Percentiles rank a stretch among this genome's conserved stretches.
Conservation (phyloP, 2,113 vertebrate genomes). For the Pongo pygmaeus region DNA sequence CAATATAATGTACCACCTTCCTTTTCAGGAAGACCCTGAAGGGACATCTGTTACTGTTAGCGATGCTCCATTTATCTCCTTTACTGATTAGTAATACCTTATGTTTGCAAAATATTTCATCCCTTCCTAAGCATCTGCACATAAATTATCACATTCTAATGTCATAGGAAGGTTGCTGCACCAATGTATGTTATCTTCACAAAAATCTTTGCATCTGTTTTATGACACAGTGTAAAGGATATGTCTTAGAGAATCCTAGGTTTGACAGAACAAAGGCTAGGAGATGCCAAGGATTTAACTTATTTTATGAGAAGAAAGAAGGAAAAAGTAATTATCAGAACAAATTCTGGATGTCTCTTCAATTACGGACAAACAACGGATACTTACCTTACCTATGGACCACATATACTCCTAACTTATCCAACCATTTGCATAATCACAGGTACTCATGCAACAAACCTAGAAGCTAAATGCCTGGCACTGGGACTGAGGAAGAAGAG, state of each 20-base stretch:
- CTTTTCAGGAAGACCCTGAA: conserved; percentile 6
- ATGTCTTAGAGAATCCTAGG: neutral
- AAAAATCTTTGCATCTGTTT: neutral
- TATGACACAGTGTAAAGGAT: neutral
- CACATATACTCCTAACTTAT: neutral
- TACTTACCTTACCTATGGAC: neutral
- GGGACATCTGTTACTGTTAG: neutral
- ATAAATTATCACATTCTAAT: neutral
- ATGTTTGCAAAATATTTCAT: neutral
- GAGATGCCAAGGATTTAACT: neutral
- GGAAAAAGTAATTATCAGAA: neutral
- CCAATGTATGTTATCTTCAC: neutral
- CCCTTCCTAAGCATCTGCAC: neutral
- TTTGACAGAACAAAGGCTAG: neutral
- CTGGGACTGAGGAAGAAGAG: neutral
- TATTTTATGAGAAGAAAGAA: neutral
- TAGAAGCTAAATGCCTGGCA: neutral
- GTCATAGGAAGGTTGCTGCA: neutral
- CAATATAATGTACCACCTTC: neutral
- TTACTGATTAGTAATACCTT: neutral
- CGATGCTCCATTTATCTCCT: neutral
- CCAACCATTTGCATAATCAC: neutral
- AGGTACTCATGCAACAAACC: neutral
- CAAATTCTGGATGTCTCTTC: neutral
- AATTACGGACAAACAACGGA: neutral